A percentile compares a stretch with the other conserved stretches of the same genome.
Conservation (phyloP, 2,888 invertebrate species). For the Asteroscopus sphinx region DNA sequence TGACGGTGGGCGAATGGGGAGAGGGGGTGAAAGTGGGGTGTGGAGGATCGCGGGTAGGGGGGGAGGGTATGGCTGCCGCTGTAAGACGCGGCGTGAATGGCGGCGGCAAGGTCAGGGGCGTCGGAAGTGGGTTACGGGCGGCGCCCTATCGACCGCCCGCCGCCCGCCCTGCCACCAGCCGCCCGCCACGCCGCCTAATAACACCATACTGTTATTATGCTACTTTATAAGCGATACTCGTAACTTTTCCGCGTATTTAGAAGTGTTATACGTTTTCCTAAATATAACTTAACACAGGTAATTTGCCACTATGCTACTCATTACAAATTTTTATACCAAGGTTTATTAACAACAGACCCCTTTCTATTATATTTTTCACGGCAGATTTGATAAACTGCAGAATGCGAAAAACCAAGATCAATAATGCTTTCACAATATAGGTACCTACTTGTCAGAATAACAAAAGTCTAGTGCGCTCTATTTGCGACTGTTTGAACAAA, state of each 20-base stretch:
- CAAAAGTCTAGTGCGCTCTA: slow-evolving; percentile 32
- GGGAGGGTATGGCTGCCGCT: slow-evolving; percentile 61
- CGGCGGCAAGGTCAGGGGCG: slow-evolving; percentile 88
- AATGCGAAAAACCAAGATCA: slow-evolving; percentile 12
- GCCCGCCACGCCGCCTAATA: slow-evolving; percentile 54
- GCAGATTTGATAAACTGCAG: no score
- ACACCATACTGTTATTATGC: slow-evolving; percentile 52
- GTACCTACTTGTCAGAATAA: slow-evolving; percentile 8
- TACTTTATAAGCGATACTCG: slow-evolving; percentile 48
- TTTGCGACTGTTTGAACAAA: slow-evolving; percentile 33
- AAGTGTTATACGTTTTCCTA: slow-evolving; percentile 13
- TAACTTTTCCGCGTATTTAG: slow-evolving; percentile 33
- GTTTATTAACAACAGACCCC: background rate
- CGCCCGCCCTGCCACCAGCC: slow-evolving; percentile 49
- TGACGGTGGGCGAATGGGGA: slow-evolving; percentile 48
- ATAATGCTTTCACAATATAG: slow-evolving; percentile 8
- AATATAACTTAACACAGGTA: slow-evolving; percentile 11
- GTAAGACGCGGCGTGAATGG: slow-evolving; percentile 87
- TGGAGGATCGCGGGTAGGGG: slow-evolving; percentile 57
- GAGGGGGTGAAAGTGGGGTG: slow-evolving; percentile 49
- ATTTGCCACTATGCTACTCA: slow-evolving; percentile 7
- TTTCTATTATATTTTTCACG: background rate
- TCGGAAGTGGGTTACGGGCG: slow-evolving; percentile 89
- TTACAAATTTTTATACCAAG: background rate
- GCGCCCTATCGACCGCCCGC: slow-evolving; percentile 84